These are phyloP conservation scores for Pogonocherus hispidulus DNA, from an alignment of 2,888 invertebrate species.

Conservation along the genomic window DNA sequence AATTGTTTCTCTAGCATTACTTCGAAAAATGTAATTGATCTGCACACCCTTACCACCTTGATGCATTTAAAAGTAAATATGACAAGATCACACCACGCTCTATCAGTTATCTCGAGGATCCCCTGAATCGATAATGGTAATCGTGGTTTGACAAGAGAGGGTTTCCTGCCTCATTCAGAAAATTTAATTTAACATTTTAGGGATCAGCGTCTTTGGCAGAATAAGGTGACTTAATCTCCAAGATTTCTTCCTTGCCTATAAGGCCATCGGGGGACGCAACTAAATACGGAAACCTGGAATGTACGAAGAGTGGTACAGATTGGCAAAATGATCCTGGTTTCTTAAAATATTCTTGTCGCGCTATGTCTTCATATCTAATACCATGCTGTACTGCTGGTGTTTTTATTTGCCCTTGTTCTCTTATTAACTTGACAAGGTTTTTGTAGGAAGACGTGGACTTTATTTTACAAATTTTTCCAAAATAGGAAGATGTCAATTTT, in stretches of 20 bases:
- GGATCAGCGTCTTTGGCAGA: not conserved
- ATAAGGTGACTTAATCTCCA: slow-evolving; percentile 6
- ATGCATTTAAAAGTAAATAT: slow-evolving; percentile 24
- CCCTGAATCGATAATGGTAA: slow-evolving; percentile 30
- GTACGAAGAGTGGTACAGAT: not conserved
- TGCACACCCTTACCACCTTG: slow-evolving; percentile 12
- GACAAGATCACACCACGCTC: slow-evolving; percentile 23
- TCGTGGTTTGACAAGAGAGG: slow-evolving; percentile 1
- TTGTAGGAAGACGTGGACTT: not conserved
- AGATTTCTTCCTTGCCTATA: not conserved
- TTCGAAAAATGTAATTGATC: not conserved
- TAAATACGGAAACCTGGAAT: not conserved
- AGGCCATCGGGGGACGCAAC: not conserved
- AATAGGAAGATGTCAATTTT: not conserved
- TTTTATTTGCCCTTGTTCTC: not conserved
- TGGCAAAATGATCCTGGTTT: not conserved
- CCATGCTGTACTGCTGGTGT: not conserved
- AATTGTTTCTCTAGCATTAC: slow-evolving; percentile 6
- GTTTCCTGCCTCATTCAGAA: not conserved
- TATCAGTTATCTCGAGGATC: slow-evolving; percentile 10
- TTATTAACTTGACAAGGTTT: not conserved
- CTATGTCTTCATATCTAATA: not conserved
- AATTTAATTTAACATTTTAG: not conserved
- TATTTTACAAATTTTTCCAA: not conserved
- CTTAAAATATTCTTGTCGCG: not conserved